Percentiles rank a stretch among this genome's conserved stretches.
Conservation (phyloP, 2,797 vertebrate genomes). For the Enteromius mattozi region DNA sequence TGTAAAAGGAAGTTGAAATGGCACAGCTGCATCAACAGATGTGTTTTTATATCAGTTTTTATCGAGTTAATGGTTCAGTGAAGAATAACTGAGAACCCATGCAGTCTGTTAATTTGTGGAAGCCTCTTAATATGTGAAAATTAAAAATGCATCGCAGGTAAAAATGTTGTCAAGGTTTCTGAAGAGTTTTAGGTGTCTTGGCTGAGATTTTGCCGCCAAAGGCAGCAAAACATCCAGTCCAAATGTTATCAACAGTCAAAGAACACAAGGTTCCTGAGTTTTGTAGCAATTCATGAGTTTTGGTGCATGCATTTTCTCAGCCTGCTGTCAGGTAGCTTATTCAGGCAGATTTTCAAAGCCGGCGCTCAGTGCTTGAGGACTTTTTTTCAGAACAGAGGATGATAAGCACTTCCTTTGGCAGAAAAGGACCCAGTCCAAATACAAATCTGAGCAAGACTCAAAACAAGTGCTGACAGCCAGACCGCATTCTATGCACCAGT, state of each 20-base stretch:
- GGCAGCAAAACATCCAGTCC: background rate
- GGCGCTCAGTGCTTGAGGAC: slow-evolving; percentile 9
- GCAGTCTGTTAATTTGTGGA: background rate
- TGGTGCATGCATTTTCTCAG: slow-evolving; percentile 14
- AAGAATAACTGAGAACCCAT: background rate
- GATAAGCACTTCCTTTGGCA: slow-evolving; percentile 38
- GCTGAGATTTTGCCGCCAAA: background rate
- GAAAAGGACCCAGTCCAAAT: slow-evolving; percentile 19
- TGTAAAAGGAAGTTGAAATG: too few species aligned
- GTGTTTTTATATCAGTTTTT: too few species aligned
- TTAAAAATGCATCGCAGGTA: background rate
- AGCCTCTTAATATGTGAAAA: background rate
- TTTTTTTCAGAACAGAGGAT: slow-evolving; percentile 23
- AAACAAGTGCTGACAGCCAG: slow-evolving; percentile 44
- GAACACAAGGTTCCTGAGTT: background rate
- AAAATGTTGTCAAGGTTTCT: background rate
- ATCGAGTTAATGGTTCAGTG: background rate
- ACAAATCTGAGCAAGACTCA: slow-evolving; percentile 40
- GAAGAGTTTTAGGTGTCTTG: background rate
- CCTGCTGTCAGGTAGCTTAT: slow-evolving; percentile 15
- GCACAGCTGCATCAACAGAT: too few species aligned
- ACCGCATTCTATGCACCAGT: background rate
- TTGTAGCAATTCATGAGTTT: slow-evolving; percentile 9
- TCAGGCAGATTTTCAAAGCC: slow-evolving; percentile 6
- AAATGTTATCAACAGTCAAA: background rate